phyloP scores from a whole-genome alignment of 2,888 invertebrate genomes.

The Lamellibrachia columna region DNA sequence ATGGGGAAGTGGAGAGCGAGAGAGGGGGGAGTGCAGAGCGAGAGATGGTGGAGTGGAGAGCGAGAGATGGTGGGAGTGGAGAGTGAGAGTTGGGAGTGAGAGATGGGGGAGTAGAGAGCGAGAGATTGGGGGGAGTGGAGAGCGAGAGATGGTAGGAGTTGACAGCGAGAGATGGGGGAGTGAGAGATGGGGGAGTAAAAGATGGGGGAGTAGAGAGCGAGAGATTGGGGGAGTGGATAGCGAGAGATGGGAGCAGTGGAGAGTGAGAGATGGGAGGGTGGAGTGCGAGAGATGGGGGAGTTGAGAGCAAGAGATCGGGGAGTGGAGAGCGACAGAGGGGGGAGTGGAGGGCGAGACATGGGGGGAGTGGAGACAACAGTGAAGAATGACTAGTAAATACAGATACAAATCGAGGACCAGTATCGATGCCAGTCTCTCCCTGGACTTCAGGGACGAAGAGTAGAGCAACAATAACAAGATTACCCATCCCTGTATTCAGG shows the following conservation, averaged over 20 bases:
- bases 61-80: not conserved
- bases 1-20: not conserved
- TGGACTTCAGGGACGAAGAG: no score
- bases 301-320: not conserved
- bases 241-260: not conserved
- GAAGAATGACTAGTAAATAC: not conserved
- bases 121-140: not conserved
- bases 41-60: not conserved
- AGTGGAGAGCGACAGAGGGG: not conserved
- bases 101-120: not conserved
- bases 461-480: no score
- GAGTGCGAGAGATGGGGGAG: not conserved
- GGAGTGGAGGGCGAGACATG: not conserved
- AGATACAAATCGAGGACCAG: no score
- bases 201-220: no score
- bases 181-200: not conserved
- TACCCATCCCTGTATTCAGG: no score
- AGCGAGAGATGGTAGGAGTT: not conserved
- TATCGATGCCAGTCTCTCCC: no score
- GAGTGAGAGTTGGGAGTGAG: no score
- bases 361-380: slow-evolving; percentile 6
- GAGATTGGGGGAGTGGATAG: not conserved
- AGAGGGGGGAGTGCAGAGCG: not conserved
- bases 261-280: not conserved
- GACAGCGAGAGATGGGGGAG: not conserved